phyloP scores from a whole-genome alignment of 2,113 vertebrate genomes.

The Alosa alosa region DNA sequence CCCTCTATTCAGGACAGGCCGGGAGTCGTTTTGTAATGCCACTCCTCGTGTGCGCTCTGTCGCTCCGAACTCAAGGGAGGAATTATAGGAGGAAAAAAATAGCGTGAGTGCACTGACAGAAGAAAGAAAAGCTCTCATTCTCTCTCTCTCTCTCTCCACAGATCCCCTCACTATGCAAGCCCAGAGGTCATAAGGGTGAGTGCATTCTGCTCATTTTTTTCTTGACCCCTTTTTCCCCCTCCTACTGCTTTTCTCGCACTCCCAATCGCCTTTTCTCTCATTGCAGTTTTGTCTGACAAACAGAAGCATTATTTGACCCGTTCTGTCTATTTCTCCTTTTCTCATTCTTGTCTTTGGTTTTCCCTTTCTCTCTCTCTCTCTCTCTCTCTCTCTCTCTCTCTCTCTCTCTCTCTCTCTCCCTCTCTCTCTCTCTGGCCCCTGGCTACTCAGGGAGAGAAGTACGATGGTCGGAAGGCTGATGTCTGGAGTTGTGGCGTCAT shows the following conservation, averaged over 20 bases:
- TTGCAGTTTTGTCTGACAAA: too few relatives aligned
- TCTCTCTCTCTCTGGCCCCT: neutral
- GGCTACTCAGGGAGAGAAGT: slow-evolving; percentile 89
- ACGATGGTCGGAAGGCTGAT: slow-evolving; percentile 95
- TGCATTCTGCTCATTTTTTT: slow-evolving; percentile 45
- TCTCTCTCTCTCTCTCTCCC: neutral
- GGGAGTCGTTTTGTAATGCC: neutral
- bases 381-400: slow-evolving; percentile 6
- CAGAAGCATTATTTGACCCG: neutral
- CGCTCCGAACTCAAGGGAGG: neutral
- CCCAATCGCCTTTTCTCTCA: neutral
- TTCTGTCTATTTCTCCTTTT: neutral
- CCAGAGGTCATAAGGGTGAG: slow-evolving; percentile 98
- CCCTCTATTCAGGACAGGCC: neutral
- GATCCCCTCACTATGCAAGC: slow-evolving; percentile 97
- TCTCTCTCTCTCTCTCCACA: slow-evolving; percentile 61
- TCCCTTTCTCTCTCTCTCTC: slow-evolving; percentile 1
- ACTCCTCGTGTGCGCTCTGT: neutral
- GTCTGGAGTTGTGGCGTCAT: slow-evolving; percentile 99
- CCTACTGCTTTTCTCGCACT: neutral
- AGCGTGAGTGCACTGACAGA: neutral
- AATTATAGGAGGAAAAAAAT: neutral
- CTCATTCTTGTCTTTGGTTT: neutral
- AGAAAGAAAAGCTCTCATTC: neutral
- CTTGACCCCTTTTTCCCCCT: neutral